These are phyloP conservation scores for Chrysomela aeneicollis DNA, from an alignment of 2,888 invertebrate genomes.

Conservation along the genomic window DNA sequence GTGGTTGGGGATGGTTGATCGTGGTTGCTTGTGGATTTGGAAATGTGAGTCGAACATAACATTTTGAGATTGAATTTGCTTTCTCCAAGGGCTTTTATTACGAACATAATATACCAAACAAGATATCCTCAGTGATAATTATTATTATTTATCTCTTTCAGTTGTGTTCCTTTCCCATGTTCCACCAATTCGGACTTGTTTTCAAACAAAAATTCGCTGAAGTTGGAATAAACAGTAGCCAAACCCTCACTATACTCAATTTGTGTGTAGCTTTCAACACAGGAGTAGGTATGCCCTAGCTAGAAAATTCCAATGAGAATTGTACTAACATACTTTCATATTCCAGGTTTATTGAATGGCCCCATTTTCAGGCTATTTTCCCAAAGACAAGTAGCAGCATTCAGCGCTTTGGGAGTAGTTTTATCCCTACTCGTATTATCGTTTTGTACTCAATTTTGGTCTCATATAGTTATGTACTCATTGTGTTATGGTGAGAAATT, in stretches of 20 bases:
- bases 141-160: slow-evolving; percentile 57
- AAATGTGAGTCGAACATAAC: slow-evolving; percentile 67
- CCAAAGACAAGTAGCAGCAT: slow-evolving; percentile 72
- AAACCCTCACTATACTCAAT: slow-evolving; percentile 77
- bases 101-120: no score
- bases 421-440: slow-evolving; percentile 69
- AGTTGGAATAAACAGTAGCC: slow-evolving; percentile 70
- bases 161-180: slow-evolving; percentile 72
- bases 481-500: slow-evolving; percentile 74
- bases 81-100: no score
- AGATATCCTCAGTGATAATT: no score
- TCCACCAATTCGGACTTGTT: slow-evolving; percentile 77
- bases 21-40: slow-evolving; percentile 75
- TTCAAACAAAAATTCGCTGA: slow-evolving; percentile 71
- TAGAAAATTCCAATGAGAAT: no score
- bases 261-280: slow-evolving; percentile 75
- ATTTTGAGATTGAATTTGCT: no score
- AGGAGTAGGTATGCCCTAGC: slow-evolving; percentile 66
- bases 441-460: slow-evolving; percentile 69
- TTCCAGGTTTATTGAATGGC: slow-evolving; percentile 73
- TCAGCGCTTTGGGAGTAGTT: slow-evolving; percentile 69
- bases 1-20: slow-evolving; percentile 81
- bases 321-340: slow-evolving; percentile 21
- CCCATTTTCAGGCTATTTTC: slow-evolving; percentile 74
- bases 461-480: slow-evolving; percentile 71